phyloP scores from a whole-genome alignment of 2,113 vertebrate genomes.

The Hemibagrus wyckioides region DNA sequence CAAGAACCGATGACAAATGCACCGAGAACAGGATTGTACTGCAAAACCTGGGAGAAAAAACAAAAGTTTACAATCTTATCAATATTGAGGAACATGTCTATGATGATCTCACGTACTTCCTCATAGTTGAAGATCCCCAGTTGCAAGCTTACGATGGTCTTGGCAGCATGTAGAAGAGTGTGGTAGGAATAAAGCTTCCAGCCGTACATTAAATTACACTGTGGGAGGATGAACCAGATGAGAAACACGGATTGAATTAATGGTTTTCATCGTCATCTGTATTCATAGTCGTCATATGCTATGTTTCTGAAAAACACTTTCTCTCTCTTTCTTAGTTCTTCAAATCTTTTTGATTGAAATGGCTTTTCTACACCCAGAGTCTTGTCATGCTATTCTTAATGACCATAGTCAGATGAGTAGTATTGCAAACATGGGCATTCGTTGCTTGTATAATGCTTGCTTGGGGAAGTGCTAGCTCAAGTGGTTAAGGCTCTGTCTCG shows the following conservation, averaged over 20 bases:
- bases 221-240: conserved; percentile 50
- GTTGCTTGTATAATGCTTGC: no score
- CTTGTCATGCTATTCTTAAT: not conserved
- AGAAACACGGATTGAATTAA: not conserved
- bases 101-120: conserved; percentile 75
- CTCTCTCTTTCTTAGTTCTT: not conserved
- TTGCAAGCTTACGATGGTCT: conserved; percentile 92
- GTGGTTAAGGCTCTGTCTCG: no score
- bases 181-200: conserved; percentile 92
- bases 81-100: not conserved
- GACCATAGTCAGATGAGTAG: not conserved
- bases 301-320: not conserved
- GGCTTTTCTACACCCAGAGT: not conserved
- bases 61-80: not conserved
- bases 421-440: not conserved
- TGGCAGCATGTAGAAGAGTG: conserved; percentile 84
- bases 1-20: conserved; percentile 92
- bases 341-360: not conserved
- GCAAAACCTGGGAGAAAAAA: conserved; percentile 77
- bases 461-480: no score
- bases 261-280: not conserved
- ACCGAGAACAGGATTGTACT: conserved; percentile 86
- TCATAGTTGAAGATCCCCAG: conserved; percentile 96
- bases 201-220: conserved; percentile 92
- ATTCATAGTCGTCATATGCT: not conserved